Conservation (phyloP, 92 coral and sea anemone genomes). For the Parazoanthus darwini region DNA sequence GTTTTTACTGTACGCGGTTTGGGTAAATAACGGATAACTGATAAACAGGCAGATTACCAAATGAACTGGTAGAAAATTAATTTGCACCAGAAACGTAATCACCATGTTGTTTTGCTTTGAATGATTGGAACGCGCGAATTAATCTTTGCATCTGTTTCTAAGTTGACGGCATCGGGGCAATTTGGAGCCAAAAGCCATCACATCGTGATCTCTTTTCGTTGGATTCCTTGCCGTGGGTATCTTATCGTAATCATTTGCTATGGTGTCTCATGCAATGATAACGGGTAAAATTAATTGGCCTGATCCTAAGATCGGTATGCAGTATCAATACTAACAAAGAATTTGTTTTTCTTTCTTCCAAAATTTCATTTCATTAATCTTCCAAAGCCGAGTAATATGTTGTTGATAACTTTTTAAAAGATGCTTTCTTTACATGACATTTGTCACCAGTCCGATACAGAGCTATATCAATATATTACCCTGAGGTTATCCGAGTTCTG, state of each 20-base stretch:
- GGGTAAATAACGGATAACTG: too few species aligned
- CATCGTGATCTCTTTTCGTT: neutral
- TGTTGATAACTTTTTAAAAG: too few species aligned
- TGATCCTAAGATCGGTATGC: neutral
- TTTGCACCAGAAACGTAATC: neutral
- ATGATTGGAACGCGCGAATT: neutral
- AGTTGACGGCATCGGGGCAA: neutral
- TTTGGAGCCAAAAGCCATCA: neutral
- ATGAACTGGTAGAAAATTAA: neutral
- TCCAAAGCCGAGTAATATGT: too few species aligned
- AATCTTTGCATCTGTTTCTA: neutral
- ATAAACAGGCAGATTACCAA: too few species aligned
- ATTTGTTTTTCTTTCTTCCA: too few species aligned
- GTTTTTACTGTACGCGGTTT: too few species aligned
- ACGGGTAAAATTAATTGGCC: neutral
- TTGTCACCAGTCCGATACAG: too few species aligned
- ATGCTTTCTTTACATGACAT: too few species aligned
- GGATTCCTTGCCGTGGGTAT: neutral
- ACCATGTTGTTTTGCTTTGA: neutral
- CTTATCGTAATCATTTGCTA: neutral
- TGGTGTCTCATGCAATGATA: neutral
- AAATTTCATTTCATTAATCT: too few species aligned
- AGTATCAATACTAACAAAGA: too few species aligned
- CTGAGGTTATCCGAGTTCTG: too few species aligned
- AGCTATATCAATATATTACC: too few species aligned